Evolutionary conservation across 2,797 vertebrate genomes (phyloP), one percentile per base, ranked within the genome.

Genomic region (Sparus aurata): DNA sequence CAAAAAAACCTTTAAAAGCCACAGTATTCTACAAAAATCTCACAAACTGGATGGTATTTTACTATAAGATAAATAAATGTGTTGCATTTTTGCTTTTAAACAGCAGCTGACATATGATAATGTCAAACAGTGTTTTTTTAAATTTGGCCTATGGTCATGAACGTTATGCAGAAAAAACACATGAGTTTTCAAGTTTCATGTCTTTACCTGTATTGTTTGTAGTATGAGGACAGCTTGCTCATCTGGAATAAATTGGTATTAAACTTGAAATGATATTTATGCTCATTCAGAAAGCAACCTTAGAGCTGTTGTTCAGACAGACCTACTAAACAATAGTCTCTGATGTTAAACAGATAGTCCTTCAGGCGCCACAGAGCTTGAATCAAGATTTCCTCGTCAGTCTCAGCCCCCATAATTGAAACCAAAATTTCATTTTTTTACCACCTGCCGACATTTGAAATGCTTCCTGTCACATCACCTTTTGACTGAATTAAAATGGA

Each of bases 401-500:
- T 69, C 66, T 83, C 41, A n/a, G 46, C 47, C 13, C 25, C 12
- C 66, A 83, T 92, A 94, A 94, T 93, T 95, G 86, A 95, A 93
- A 92, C 75, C 55, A 83, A 85, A 92, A 90, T 90, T 87, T 85
- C 7, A 77, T 89, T 90, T 87, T 85, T 50, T 89, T 9, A 69
- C 82, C 71, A 80, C 68, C 61, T 71, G 27, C 79, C 25, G 12
- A 72, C 83, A 78, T 92, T 84, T 89, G 79, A 90, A 92, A 92
- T 83, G 82, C 20, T 85, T 74, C 59, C 82, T 87, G 83, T 91
- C 85, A 85, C 27, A 69, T 93, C 91, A 94, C 93, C 93, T 95
- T 94, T 93, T 89, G 81, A 90, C 86, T 77, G 89, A 94, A 93
- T 93, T 92, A 91, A 92, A 94, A 92, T 90, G 83, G 91, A 94